These are phyloP conservation scores for Rutpela maculata DNA, from an alignment of 2,888 invertebrate genomes.

Conservation along the genomic window DNA sequence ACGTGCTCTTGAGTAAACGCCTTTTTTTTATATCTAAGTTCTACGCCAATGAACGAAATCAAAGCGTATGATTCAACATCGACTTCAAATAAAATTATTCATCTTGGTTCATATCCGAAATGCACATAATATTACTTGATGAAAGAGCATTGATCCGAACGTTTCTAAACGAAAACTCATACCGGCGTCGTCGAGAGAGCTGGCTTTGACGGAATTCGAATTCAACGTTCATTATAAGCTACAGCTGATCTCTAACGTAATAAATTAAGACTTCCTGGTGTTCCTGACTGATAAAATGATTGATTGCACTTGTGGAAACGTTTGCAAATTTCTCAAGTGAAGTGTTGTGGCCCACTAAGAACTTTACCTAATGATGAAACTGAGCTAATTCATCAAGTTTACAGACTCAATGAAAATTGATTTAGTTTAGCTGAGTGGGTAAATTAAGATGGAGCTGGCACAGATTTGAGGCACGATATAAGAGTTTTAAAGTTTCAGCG, in stretches of 20 bases:
- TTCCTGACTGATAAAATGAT: constrained; percentile 59
- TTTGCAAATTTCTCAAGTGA: constrained; percentile 48
- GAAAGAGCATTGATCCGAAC: constrained; percentile 14
- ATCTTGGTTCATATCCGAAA: constrained; percentile 8
- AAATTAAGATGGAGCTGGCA: constrained; percentile 25
- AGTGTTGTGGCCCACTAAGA: constrained; percentile 34
- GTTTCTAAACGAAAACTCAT: constrained; percentile 44
- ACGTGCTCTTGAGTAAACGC: too few relatives aligned
- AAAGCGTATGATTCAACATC: constrained; percentile 10
- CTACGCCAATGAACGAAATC: constrained; percentile 11
- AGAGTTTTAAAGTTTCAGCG: background rate
- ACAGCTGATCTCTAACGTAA: constrained; percentile 60
- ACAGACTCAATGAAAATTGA: constrained; percentile 33
- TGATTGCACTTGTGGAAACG: constrained; percentile 55
- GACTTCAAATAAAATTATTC: constrained; percentile 16
- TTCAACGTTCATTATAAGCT: constrained; percentile 53
- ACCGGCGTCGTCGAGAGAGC: constrained; percentile 45
- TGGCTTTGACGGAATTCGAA: constrained; percentile 52
- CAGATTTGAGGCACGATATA: background rate
- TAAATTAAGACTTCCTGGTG: constrained; percentile 63
- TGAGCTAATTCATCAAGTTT: constrained; percentile 39
- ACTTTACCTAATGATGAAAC: constrained; percentile 36
- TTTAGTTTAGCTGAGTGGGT: constrained; percentile 28
- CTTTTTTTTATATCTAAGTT: constrained; percentile 2
- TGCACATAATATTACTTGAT: constrained; percentile 13